Evolutionary conservation across 2,113 vertebrate species (phyloP).

Genomic region (Loxodonta africana): DNA sequence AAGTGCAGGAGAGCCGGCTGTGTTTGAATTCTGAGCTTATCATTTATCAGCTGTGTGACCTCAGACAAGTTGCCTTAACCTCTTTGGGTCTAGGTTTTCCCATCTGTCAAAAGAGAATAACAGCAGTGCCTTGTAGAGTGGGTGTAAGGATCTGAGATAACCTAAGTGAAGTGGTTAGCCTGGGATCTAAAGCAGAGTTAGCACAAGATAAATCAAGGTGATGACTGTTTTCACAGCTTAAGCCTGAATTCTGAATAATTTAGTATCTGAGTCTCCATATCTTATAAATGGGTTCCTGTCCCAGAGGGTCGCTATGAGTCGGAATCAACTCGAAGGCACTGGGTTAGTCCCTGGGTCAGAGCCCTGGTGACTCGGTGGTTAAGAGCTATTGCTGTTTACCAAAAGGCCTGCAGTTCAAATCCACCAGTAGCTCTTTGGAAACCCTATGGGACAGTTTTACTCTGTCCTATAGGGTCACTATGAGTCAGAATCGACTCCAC

Average conservation of each 20-base stretch:
- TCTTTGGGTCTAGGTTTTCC: conserved; percentile 18
- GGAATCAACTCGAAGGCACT: too few species aligned
- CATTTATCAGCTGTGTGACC: not conserved
- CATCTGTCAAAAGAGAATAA: not conserved
- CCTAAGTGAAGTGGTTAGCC: not conserved
- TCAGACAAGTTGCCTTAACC: not conserved
- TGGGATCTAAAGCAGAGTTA: not conserved
- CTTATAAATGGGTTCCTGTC: not conserved
- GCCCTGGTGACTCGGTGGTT: too few species aligned
- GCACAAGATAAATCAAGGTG: not conserved
- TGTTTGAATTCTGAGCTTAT: not conserved
- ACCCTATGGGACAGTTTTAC: too few species aligned
- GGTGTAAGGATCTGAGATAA: not conserved
- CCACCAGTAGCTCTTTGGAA: too few species aligned
- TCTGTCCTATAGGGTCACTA: too few species aligned
- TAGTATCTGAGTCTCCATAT: not conserved
- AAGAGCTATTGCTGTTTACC: not conserved
- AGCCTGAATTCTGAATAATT: not conserved
- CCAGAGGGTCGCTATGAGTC: too few species aligned
- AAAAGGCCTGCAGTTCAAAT: not conserved
- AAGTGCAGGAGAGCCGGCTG: too few species aligned
- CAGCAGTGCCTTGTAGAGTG: not conserved
- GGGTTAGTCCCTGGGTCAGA: not conserved
- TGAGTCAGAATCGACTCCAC: too few species aligned
- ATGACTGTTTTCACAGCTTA: not conserved